phyloP scores from a whole-genome alignment of 1,140 invertebrate genomes.

The Trissolcus basalis region DNA sequence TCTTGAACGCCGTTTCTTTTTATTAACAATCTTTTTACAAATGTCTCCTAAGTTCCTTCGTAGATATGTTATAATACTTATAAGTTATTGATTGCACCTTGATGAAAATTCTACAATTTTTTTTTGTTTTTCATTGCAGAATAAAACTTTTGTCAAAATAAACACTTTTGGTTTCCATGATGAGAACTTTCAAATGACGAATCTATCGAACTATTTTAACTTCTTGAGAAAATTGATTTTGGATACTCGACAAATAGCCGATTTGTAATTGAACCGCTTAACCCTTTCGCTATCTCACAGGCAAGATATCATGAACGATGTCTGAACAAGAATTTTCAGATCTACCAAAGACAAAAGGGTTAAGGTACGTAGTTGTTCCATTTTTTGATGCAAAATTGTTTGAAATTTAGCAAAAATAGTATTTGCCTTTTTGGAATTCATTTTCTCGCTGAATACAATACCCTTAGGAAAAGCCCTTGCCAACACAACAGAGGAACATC shows the following conservation, averaged over 20 bases:
- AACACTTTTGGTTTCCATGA: not conserved
- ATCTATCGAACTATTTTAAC: not conserved
- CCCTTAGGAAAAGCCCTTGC: constrained; percentile 46
- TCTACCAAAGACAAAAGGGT: too few species aligned
- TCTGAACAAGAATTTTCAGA: too few species aligned
- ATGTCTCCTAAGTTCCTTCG: constrained; percentile 25
- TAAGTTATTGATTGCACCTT: constrained; percentile 25
- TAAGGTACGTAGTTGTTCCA: too few species aligned
- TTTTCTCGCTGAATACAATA: constrained; percentile 43
- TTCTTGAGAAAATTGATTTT: not conserved
- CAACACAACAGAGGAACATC: constrained; percentile 47
- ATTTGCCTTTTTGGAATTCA: constrained; percentile 42
- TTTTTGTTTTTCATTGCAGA: not conserved
- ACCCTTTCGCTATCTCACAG: too few species aligned
- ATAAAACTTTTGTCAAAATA: not conserved
- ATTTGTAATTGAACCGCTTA: too few species aligned
- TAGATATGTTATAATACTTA: constrained; percentile 45
- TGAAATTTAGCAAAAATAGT: constrained; percentile 58
- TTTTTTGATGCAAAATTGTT: constrained; percentile 40
- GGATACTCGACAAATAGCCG: too few species aligned
- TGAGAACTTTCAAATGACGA: not conserved
- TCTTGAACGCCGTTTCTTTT: too few species aligned
- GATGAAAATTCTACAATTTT: constrained; percentile 48
- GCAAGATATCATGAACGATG: too few species aligned
- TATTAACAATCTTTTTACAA: constrained; percentile 34